These are phyloP conservation scores for Hydrochoerus hydrochaeris DNA, from an alignment of 2,113 vertebrate species.

Conservation along the genomic window DNA sequence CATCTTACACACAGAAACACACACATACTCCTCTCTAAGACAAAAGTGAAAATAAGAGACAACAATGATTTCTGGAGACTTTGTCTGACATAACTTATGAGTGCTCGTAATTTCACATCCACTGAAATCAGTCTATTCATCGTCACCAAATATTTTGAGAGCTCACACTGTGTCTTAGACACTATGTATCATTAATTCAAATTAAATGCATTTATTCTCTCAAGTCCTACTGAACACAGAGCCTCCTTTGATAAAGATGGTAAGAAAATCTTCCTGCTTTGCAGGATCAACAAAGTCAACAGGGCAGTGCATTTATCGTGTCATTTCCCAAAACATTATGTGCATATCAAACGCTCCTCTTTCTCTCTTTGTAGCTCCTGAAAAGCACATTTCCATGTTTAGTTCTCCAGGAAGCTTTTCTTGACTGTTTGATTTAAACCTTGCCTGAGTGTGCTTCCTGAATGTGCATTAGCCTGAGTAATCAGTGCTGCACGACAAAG, in stretches of 20 bases:
- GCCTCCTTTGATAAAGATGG: background rate
- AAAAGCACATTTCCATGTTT: background rate
- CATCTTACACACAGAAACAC: background rate
- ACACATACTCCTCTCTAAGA: background rate
- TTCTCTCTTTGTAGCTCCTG: background rate
- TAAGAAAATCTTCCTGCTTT: background rate
- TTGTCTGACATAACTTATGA: background rate
- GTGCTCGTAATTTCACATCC: background rate
- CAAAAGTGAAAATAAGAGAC: background rate
- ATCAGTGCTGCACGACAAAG: background rate
- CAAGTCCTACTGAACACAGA: background rate
- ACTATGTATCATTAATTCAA: background rate
- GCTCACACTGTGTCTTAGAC: background rate
- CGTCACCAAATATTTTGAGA: conserved; percentile 9
- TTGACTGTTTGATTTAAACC: background rate
- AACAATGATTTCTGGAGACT: background rate
- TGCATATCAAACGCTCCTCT: background rate
- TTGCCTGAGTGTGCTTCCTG: background rate
- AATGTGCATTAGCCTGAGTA: background rate
- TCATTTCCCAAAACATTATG: background rate
- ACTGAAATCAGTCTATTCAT: background rate
- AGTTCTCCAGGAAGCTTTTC: background rate
- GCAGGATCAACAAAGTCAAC: background rate
- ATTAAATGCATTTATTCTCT: background rate
- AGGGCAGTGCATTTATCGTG: background rate